Base-by-base conservation (phyloP, 2,797 vertebrate genomes). In the Galaxias olidus region DNA sequence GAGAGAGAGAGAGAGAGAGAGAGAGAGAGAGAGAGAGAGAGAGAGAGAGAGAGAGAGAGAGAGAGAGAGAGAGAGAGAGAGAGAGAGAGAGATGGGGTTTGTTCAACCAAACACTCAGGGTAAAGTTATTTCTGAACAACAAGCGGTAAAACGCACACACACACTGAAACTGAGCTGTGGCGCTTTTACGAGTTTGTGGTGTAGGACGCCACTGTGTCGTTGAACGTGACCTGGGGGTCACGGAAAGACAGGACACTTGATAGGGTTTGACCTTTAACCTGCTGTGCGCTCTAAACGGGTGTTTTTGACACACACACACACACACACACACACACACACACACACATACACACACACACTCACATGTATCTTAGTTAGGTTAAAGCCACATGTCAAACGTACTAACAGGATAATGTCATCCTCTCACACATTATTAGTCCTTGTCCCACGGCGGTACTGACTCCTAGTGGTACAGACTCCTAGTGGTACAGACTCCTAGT, bases 251-350 rank as follows among this genome's bases (percentile, higher is more conserved):
- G n/a, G 52, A 74, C 69, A 76, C 65, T 10, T 17, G 71, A 76
- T 68, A 66, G 44, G 4, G 12, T 61, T 69, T 69, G 55, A 73
- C 56, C 65, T 72, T 66, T 69, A 52, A 71, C 69, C 73, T 48
- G 59, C 1, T 4, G 46, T 66, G 12, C 30, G 4, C 67, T 66
- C 59, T 43, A 58, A 46, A 53, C 8, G 60, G 55, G 69, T 42
- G 55, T 17, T 18, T 14, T 66, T 56, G 68, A 53, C 67, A 30
- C 30, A 2, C 6, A 30, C 19, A 65, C 48, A 47, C n/a, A n/a
- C n/a, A n/a, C n/a, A n/a, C n/a, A n/a, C n/a, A n/a, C n/a, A n/a
- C n/a, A n/a, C n/a, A n/a, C n/a, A n/a, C n/a, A n/a, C n/a, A n/a
- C n/a, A n/a, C n/a, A n/a, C n/a, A n/a, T n/a, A n/a, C n/a, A n/a